Percentiles rank a stretch among this genome's conserved stretches.
Evolutionary conservation across 2,888 invertebrate genomes (phyloP).

Genomic region (Aproaerema taeniolella): DNA sequence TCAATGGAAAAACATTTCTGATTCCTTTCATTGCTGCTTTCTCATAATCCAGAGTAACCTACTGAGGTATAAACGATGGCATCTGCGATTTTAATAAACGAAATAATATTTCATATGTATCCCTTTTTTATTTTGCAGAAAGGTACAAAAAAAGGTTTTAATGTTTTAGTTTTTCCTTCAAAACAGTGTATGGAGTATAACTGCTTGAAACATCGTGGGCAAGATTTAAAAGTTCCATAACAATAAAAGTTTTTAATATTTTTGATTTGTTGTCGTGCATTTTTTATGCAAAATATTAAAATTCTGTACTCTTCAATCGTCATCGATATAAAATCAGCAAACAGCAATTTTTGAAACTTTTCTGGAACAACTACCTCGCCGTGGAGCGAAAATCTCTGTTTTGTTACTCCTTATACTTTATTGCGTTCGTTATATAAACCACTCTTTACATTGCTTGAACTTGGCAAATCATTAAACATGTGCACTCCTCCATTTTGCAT

Average conservation of each 20-base stretch:
- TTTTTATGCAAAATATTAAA: not conserved
- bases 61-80: not conserved
- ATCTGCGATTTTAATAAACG: not conserved
- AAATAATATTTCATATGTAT: not conserved
- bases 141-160: not conserved
- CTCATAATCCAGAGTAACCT: slow-evolving; percentile 13
- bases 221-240: slow-evolving; percentile 1
- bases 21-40: slow-evolving; percentile 10
- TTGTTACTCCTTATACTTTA: too few species aligned
- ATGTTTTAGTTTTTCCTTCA: not conserved
- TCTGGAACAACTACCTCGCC: too few species aligned
- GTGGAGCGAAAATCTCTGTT: too few species aligned
- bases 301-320: not conserved
- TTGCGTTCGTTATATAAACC: too few species aligned
- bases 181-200: not conserved
- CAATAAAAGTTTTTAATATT: not conserved
- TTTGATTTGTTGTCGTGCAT: not conserved
- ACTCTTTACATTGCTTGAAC: not conserved
- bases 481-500: not conserved
- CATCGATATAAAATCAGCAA: slow-evolving; percentile 1
- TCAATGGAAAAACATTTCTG: slow-evolving; percentile 9
- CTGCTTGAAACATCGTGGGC: slow-evolving; percentile 1
- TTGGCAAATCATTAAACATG: not conserved
- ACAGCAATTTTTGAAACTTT: not conserved
- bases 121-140: not conserved